A percentile compares a stretch with the other conserved stretches of the same genome.
phyloP scores from a whole-genome alignment of 2,797 vertebrate genomes.

The Brachyalestes nurse region DNA sequence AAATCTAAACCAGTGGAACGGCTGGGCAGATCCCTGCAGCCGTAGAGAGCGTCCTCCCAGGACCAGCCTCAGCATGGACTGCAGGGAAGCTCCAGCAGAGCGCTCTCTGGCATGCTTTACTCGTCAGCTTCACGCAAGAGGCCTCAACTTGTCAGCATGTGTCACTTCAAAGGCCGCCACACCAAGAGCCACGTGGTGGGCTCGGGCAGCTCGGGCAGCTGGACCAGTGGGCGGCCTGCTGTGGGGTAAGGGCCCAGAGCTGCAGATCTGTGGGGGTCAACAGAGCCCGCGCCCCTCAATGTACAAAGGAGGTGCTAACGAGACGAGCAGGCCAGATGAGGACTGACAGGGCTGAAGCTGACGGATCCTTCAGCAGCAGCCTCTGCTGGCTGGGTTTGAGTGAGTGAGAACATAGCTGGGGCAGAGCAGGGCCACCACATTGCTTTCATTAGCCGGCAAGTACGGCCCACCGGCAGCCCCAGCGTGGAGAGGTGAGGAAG shows the following conservation, averaged over 20 bases:
- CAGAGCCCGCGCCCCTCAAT: constrained; percentile 1
- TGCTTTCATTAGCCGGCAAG: constrained; percentile 49
- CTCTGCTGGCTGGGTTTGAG: constrained; percentile 19
- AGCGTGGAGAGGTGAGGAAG: constrained; percentile 56
- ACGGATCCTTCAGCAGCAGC: constrained; percentile 16
- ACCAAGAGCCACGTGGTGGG: constrained; percentile 45
- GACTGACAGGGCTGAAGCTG: constrained; percentile 36
- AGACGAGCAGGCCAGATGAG: constrained; percentile 18
- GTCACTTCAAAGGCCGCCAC: constrained; percentile 60
- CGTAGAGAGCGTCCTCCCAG: constrained; percentile 11
- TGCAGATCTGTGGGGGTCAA: constrained; percentile 1
- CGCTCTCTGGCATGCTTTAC: constrained; percentile 17
- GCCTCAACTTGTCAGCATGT: constrained; percentile 51
- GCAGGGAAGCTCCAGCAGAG: not conserved
- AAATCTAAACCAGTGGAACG: constrained; percentile 24
- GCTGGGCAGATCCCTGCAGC: constrained; percentile 22
- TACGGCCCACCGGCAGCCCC: not conserved
- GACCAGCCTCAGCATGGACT: constrained; percentile 12
- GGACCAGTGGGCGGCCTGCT: constrained; percentile 25
- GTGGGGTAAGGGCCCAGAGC: constrained; percentile 1
- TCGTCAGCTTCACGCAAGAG: not conserved
- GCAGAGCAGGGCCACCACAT: constrained; percentile 35
- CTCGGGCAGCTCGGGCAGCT: not conserved
- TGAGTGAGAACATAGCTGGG: constrained; percentile 46
- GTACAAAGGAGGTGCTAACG: constrained; percentile 51